These are phyloP conservation scores for Peucedramus taeniatus DNA, from an alignment of 2,113 vertebrate genomes.

Conservation along the genomic window DNA sequence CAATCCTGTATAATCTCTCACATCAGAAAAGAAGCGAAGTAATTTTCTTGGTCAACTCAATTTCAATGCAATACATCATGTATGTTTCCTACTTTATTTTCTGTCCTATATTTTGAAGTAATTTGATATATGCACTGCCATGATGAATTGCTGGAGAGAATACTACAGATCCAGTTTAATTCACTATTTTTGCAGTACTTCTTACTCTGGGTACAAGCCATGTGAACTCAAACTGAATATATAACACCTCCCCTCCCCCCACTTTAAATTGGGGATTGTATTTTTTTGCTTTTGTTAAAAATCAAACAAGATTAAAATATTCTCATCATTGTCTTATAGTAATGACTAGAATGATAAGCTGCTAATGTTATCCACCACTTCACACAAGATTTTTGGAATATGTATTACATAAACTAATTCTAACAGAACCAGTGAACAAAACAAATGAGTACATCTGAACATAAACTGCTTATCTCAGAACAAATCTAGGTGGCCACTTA, in stretches of 20 bases:
- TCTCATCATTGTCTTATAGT: not conserved
- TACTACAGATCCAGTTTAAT: not conserved
- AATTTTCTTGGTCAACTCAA: not conserved
- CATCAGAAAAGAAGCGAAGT: not conserved
- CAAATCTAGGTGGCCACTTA: not conserved
- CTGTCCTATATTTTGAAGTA: not conserved
- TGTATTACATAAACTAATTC: not conserved
- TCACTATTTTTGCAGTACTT: not conserved
- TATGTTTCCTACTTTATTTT: not conserved
- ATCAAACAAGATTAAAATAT: not conserved
- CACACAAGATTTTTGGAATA: not conserved
- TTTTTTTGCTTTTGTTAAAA: not conserved
- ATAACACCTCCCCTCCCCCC: accelerated
- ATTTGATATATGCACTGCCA: not conserved
- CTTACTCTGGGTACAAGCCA: not conserved
- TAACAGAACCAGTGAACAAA: not conserved
- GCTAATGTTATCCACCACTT: not conserved
- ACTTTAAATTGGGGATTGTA: not conserved
- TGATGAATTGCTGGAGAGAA: not conserved
- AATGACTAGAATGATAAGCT: not conserved
- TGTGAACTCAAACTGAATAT: not conserved
- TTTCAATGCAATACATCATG: not conserved
- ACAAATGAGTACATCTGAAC: not conserved
- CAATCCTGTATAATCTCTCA: not conserved
- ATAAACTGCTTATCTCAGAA: not conserved